These are phyloP conservation scores for Onychostoma macrolepis DNA, from an alignment of 2,113 vertebrate genomes.

Conservation along the genomic window DNA sequence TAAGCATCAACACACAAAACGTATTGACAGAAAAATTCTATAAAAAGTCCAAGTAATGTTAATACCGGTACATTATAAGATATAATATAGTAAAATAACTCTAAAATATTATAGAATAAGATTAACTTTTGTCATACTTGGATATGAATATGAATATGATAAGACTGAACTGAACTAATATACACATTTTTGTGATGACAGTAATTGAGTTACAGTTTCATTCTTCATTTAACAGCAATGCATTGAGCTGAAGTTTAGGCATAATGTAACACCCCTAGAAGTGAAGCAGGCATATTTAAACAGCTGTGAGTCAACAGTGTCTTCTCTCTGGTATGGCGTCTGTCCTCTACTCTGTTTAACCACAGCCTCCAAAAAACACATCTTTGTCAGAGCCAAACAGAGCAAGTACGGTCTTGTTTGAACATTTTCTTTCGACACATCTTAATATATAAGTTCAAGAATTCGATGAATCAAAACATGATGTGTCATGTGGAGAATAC, in stretches of 20 bases:
- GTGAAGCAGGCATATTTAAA: slow-evolving; percentile 64
- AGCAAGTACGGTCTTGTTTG: slow-evolving; percentile 21
- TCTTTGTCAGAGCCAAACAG: slow-evolving; percentile 24
- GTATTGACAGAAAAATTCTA: not conserved
- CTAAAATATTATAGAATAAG: not conserved
- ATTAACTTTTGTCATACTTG: not conserved
- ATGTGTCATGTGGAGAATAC: no score
- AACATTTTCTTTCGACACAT: slow-evolving; percentile 28
- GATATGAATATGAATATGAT: not conserved
- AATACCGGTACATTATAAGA: no score
- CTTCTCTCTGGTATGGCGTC: slow-evolving; percentile 46
- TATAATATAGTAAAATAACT: not conserved
- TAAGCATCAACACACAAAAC: not conserved
- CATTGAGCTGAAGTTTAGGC: not conserved
- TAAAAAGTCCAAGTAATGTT: not conserved
- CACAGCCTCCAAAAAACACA: slow-evolving; percentile 36
- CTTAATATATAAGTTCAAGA: slow-evolving; percentile 21
- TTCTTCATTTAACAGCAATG: not conserved
- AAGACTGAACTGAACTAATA: not conserved
- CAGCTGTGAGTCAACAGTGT: slow-evolving; percentile 64
- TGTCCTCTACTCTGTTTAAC: slow-evolving; percentile 50
- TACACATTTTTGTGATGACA: not conserved
- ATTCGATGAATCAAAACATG: no score
- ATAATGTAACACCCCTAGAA: slow-evolving; percentile 37
- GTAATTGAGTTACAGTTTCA: not conserved